These are phyloP conservation scores for Cataglyphis altisquamis DNA, from an alignment of 2,888 invertebrate species.

Conservation along the genomic window DNA sequence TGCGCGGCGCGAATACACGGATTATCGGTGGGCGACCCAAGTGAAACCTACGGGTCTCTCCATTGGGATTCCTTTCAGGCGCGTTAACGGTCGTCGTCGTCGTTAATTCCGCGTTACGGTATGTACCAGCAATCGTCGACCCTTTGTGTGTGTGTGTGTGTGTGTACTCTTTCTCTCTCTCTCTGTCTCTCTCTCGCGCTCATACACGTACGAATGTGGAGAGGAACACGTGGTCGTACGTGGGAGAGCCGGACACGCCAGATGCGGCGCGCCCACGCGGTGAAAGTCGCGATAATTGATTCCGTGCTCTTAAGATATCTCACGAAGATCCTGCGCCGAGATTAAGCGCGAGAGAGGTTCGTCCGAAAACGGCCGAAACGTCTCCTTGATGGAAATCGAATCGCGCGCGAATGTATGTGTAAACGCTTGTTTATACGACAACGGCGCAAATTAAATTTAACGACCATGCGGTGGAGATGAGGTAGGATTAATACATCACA, in stretches of 20 bases:
- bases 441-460: constrained; percentile 30
- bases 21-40: constrained; percentile 57
- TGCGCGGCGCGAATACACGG: constrained; percentile 49
- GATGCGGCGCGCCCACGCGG: constrained; percentile 83
- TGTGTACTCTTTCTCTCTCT: not conserved
- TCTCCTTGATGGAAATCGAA: constrained; percentile 63
- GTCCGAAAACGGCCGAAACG: constrained; percentile 61
- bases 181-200: not conserved
- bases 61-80: constrained; percentile 60
- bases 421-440: constrained; percentile 39
- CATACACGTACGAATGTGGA: constrained; percentile 43
- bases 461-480: not conserved
- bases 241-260: constrained; percentile 79
- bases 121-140: constrained; percentile 59
- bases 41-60: constrained; percentile 64
- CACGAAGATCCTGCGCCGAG: constrained; percentile 77
- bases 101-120: constrained; percentile 71
- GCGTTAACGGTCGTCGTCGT: constrained; percentile 62
- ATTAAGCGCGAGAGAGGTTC: constrained; percentile 75
- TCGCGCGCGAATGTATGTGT: constrained; percentile 47
- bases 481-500: constrained; percentile 12
- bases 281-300: constrained; percentile 85
- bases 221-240: constrained; percentile 56
- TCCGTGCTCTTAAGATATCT: constrained; percentile 81
- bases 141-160: constrained; percentile 8